Percentiles rank a stretch among this genome's conserved stretches.
Conservation (phyloP, 2,797 vertebrate genomes). For the Parotocinclus haroldoi region DNA sequence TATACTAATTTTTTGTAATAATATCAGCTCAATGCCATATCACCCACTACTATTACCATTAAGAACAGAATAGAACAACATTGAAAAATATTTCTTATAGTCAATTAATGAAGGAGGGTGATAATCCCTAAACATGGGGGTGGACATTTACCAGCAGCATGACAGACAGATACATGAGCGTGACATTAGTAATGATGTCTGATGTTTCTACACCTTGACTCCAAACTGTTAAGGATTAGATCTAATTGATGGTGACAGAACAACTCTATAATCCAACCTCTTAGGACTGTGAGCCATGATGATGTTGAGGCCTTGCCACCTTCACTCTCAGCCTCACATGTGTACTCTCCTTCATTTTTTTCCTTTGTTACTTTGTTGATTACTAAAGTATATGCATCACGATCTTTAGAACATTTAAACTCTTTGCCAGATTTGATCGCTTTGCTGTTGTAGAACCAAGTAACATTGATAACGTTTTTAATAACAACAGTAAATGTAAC, state of each 20-base stretch:
- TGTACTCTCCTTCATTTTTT: slow-evolving; percentile 85
- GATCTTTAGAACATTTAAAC: slow-evolving; percentile 87
- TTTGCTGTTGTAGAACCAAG: slow-evolving; percentile 84
- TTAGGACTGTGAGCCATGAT: slow-evolving; percentile 83
- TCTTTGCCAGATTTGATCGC: slow-evolving; percentile 79
- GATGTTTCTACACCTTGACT: slow-evolving; percentile 19
- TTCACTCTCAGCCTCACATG: slow-evolving; percentile 86
- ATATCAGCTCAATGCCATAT: background rate
- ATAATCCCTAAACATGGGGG: slow-evolving; percentile 5
- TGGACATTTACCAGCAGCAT: background rate
- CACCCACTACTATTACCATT: slow-evolving; percentile 16
- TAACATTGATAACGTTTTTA: slow-evolving; percentile 70
- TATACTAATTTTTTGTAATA: background rate
- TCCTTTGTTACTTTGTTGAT: slow-evolving; percentile 73
- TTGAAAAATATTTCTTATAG: no score
- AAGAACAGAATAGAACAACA: slow-evolving; percentile 10
- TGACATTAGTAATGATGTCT: slow-evolving; percentile 45
- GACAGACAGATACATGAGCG: slow-evolving; percentile 22
- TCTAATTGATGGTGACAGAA: slow-evolving; percentile 50
- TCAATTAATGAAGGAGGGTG: background rate
- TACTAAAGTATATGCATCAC: slow-evolving; percentile 75
- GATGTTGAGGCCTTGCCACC: slow-evolving; percentile 78
- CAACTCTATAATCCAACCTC: slow-evolving; percentile 85
- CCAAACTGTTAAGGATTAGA: slow-evolving; percentile 45
- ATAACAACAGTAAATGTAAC: slow-evolving; percentile 69